Evolutionary conservation across 2,113 vertebrate species (phyloP).

Genomic region (Microtus pennsylvanicus): DNA sequence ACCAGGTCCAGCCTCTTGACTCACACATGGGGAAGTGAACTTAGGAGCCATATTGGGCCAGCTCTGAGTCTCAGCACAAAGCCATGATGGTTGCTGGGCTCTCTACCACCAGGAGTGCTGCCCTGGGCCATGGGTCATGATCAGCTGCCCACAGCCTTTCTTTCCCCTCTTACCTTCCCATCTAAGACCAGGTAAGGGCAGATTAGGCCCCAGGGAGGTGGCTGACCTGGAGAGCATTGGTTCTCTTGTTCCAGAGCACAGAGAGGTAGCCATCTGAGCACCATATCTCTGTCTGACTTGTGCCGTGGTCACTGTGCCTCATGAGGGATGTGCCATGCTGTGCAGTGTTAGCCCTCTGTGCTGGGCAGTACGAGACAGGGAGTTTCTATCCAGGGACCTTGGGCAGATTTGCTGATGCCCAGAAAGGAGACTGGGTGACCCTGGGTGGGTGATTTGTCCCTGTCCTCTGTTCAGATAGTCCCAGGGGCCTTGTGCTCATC

Average conservation of each 20-base stretch:
- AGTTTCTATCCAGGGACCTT: neutral
- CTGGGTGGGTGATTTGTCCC: neutral
- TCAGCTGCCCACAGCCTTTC: neutral
- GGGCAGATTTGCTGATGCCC: neutral
- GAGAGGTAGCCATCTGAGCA: neutral
- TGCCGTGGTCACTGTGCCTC: neutral
- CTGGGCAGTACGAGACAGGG: neutral
- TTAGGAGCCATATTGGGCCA: neutral
- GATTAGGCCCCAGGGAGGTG: neutral
- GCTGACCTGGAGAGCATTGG: neutral
- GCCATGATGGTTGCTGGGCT: neutral
- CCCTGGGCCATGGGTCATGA: neutral
- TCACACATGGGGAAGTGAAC: neutral
- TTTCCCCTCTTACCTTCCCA: neutral
- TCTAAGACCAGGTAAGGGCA: neutral
- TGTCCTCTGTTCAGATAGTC: neutral
- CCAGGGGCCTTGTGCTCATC: neutral
- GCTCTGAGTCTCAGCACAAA: neutral
- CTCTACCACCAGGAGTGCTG: neutral
- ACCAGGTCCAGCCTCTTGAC: neutral
- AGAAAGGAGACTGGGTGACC: neutral
- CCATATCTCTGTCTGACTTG: neutral
- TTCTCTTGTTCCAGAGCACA: neutral
- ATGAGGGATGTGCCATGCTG: neutral
- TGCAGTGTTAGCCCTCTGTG: too few relatives aligned